These are phyloP conservation scores for Astreopora myriophthalma DNA, from an alignment of 64 coral and sea anemone species.

Conservation along the genomic window DNA sequence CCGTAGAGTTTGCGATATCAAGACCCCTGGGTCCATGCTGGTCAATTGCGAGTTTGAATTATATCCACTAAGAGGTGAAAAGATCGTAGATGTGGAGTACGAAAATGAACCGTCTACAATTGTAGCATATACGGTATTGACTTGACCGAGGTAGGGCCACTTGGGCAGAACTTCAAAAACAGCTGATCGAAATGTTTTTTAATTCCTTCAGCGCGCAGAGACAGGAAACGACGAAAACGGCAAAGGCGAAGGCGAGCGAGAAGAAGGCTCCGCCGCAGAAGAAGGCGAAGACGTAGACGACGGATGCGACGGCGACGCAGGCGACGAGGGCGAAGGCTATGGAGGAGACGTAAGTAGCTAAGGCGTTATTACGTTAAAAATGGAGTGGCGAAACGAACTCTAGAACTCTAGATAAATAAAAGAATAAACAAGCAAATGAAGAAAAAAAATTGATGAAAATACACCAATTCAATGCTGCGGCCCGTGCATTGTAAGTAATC, in stretches of 20 bases:
- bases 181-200: not conserved
- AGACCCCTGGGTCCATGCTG: too few species aligned
- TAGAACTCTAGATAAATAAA: not conserved
- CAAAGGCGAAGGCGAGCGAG: constrained; percentile 13
- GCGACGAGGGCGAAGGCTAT: not conserved
- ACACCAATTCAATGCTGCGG: not conserved
- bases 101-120: too few species aligned
- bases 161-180: too few species aligned
- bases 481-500: too few species aligned
- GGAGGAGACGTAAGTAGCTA: not conserved
- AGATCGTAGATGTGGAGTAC: too few species aligned
- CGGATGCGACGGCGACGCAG: not conserved
- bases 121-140: too few species aligned
- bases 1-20: too few species aligned
- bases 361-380: not conserved
- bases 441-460: not conserved
- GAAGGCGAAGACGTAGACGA: not conserved
- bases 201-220: not conserved
- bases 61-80: too few species aligned
- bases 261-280: not conserved
- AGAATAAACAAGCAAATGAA: not conserved
- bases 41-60: too few species aligned
- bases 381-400: not conserved
- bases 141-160: too few species aligned
- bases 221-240: not conserved